Percentiles rank a stretch among this genome's conserved stretches.
These are phyloP conservation scores for Trachelus iudaicus DNA, from an alignment of 2,888 invertebrate species.

Conservation along the genomic window DNA sequence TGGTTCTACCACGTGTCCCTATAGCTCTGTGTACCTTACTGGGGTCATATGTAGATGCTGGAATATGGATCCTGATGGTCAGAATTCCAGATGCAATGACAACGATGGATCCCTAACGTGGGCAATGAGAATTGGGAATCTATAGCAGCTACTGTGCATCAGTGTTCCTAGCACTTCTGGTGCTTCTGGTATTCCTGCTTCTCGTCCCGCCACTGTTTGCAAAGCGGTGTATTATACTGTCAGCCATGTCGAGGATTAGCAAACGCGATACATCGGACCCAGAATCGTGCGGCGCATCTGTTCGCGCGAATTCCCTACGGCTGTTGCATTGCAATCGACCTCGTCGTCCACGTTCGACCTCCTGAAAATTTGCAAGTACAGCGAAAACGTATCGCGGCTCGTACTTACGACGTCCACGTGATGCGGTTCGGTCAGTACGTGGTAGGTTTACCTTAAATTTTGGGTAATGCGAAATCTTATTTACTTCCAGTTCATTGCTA, in stretches of 20 bases:
- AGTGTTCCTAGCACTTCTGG: constrained; percentile 26
- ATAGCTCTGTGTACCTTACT: too few relatives aligned
- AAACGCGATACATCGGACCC: constrained; percentile 62
- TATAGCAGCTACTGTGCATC: constrained; percentile 18
- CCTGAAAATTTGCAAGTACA: constrained; percentile 54
- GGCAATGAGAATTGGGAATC: too few relatives aligned
- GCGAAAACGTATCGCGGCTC: constrained; percentile 41
- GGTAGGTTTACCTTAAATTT: too few relatives aligned
- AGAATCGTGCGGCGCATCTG: constrained; percentile 62
- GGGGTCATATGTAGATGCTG: too few relatives aligned
- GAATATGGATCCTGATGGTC: too few relatives aligned
- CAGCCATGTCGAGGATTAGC: constrained; percentile 63
- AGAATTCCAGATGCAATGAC: too few relatives aligned
- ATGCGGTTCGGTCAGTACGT: neutral
- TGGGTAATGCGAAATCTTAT: too few relatives aligned
- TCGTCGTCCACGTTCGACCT: constrained; percentile 25
- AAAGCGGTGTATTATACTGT: constrained; percentile 64
- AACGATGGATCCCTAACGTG: too few relatives aligned
- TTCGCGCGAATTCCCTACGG: constrained; percentile 46
- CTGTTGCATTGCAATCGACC: constrained; percentile 54
- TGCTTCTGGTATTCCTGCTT: too few relatives aligned
- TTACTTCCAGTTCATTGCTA: too few relatives aligned
- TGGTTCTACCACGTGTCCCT: too few relatives aligned
- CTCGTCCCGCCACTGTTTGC: constrained; percentile 48
- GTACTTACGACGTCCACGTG: neutral